phyloP scores from a whole-genome alignment of 2,113 vertebrate genomes.

The Amphiprion percula region DNA sequence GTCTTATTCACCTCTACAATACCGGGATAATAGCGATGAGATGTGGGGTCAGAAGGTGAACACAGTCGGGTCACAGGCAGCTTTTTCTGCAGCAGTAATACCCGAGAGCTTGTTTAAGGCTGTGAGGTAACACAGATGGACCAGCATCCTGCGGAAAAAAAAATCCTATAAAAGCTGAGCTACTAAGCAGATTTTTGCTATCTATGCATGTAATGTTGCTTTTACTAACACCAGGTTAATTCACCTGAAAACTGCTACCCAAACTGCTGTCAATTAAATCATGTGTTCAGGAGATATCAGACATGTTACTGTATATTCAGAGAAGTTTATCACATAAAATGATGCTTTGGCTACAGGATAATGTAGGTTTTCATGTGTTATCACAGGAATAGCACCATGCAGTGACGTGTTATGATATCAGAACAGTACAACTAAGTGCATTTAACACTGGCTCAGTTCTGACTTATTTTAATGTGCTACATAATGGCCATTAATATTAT shows the following conservation, averaged over 20 bases:
- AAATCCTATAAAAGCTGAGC: constrained; percentile 4
- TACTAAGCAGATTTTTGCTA: constrained; percentile 5
- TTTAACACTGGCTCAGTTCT: neutral
- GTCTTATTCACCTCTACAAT: neutral
- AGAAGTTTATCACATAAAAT: too few species aligned
- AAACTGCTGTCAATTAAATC: neutral
- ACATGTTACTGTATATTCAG: neutral
- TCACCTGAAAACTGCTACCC: constrained; percentile 10
- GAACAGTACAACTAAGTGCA: neutral
- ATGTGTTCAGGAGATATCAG: constrained; percentile 17
- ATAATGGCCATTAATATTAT: neutral
- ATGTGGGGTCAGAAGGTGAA: constrained; percentile 25
- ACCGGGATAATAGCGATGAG: neutral
- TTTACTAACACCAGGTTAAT: neutral
- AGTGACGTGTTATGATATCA: neutral
- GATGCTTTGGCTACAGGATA: too few species aligned
- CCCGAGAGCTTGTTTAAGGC: neutral
- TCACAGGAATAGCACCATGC: neutral
- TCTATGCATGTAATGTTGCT: neutral
- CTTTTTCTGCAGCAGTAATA: neutral
- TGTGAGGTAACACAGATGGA: too few species aligned
- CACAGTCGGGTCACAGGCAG: neutral
- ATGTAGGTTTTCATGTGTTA: too few species aligned
- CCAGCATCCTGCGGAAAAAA: too few species aligned
- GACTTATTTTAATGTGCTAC: neutral